These are phyloP conservation scores for Pseudochirops corinnae DNA, from an alignment of 2,797 vertebrate species.

Conservation along the genomic window DNA sequence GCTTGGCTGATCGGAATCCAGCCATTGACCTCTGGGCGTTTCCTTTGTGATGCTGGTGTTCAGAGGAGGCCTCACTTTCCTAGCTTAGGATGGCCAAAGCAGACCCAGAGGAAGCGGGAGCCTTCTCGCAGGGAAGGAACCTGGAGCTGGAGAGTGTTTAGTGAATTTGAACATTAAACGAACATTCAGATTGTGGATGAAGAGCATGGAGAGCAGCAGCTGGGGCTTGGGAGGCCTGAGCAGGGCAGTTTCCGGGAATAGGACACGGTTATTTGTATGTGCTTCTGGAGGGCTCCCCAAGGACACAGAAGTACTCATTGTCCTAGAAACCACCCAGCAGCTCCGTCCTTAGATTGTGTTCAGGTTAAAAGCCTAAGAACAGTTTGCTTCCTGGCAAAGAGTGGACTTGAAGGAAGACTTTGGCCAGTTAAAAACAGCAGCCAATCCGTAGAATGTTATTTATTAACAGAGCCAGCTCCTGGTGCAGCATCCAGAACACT, in stretches of 20 bases:
- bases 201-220: neutral
- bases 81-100: neutral
- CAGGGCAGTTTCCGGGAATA: neutral
- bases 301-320: neutral
- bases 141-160: neutral
- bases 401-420: neutral
- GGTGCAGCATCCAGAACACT: neutral
- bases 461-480: neutral
- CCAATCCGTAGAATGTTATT: neutral
- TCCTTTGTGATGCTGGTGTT: neutral
- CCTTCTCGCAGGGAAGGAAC: neutral
- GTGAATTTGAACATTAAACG: neutral
- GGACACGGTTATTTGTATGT: neutral
- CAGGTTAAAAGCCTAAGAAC: neutral
- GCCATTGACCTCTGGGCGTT: neutral
- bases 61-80: neutral
- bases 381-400: neutral
- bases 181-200: neutral
- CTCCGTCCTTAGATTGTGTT: neutral
- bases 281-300: neutral
- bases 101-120: neutral
- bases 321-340: neutral
- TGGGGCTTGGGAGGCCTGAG: neutral
- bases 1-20: neutral
- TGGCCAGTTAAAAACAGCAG: neutral